Base-by-base conservation (phyloP, 1,140 invertebrate species). In the Plutomurus gul region DNA sequence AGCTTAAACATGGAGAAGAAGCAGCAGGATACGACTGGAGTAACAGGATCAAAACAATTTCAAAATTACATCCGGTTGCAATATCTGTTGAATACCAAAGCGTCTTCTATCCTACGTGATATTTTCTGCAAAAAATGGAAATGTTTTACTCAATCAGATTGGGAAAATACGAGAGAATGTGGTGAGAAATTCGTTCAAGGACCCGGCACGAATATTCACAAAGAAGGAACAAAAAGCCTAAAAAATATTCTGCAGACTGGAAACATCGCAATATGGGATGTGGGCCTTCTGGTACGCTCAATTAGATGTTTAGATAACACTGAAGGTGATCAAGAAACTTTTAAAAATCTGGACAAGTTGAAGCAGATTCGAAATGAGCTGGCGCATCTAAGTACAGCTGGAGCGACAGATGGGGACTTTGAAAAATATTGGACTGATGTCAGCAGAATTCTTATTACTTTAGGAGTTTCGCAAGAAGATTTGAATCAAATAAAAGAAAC, bases 181-280 rank as follows among this genome's bases (percentile, higher is more conserved):
- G 78, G 51, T 10, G 20, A 6, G 2, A 16, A 5, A 11, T 76
- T 76, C 30, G 49, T 72, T 13, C 22, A 25, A 6, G 30, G 13
- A 0, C 7, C 65, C n/a, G 73, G 74, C 0, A 33, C 18, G 20
- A 40, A 40, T 20, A 39, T 71, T 20, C 70, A 36, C 30, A 71
- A 71, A n/a, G 18, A n/a, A 0, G 7, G n/a, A 18, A 33, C 6
- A 22, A 1, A 25, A 3, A 76, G 76, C 16, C 78, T 76, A 30
- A 80, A 80, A 25, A 10, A 72, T 3, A 10, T 33, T 22, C 20
- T 80, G 37, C 5, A 76, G 30, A 18, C 22, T 39, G 78, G 78
- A 13, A 65, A 80, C 27, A 46, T 71, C 13, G 11, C 56, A 3
- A 16, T 8, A 7, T 80, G 78, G 78, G 78, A 80, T 30, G 20